Evolutionary conservation across 37 sponge, comb jelly and placozoan genomes (phyloP).

Genomic region (Chondrilla cf. caribensis): DNA sequence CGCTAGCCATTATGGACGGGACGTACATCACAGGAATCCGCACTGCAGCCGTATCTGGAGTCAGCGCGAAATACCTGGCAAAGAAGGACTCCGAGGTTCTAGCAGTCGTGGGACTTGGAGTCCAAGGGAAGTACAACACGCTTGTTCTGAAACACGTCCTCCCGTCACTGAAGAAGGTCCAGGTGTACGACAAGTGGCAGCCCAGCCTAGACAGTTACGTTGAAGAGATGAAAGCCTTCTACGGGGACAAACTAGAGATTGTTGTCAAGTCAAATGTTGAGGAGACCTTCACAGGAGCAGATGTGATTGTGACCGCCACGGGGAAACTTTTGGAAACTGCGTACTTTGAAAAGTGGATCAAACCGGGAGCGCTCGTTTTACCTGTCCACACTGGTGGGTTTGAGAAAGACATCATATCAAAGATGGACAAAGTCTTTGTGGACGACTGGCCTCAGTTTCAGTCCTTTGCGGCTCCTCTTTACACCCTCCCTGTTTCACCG

Average conservation of each 20-base stretch:
- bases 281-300: constrained; percentile 20
- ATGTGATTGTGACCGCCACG: constrained; percentile 34
- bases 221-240: background rate
- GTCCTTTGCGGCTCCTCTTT: background rate
- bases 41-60: constrained; percentile 36
- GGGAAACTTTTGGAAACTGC: constrained; percentile 12
- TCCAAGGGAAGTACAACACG: constrained; percentile 43
- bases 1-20: constrained; percentile 28
- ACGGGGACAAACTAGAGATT: background rate
- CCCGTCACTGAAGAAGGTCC: constrained; percentile 13
- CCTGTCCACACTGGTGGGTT: constrained; percentile 29
- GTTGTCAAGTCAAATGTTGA: background rate
- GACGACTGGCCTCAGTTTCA: constrained; percentile 28
- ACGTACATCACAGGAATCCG: constrained; percentile 45
- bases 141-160: constrained; percentile 1
- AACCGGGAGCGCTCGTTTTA: constrained; percentile 36
- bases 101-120: constrained; percentile 32
- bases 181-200: constrained; percentile 18
- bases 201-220: constrained; percentile 17
- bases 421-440: constrained; percentile 24
- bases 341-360: constrained; percentile 34
- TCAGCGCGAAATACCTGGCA: constrained; percentile 14
- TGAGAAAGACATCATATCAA: constrained; percentile 3
- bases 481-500: constrained; percentile 8
- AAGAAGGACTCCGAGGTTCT: constrained; percentile 25